Conservation (phyloP, 2,888 invertebrate species). For the Neoaliturus tenellus region DNA sequence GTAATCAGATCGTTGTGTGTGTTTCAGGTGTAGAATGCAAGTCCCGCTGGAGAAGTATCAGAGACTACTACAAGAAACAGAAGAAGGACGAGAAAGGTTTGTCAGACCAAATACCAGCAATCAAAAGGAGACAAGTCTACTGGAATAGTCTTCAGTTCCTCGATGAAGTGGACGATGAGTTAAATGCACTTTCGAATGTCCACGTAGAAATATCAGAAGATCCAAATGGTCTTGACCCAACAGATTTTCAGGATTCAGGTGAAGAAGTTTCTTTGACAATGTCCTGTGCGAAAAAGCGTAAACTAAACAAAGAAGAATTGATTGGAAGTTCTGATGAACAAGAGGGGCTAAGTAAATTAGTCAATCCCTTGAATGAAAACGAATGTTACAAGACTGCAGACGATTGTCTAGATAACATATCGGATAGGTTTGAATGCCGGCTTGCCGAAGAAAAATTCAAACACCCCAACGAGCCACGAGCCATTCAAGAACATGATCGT, state of each 20-base stretch:
- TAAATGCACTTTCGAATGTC: not conserved
- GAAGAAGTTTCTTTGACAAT: not conserved
- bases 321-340: not conserved
- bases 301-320: not conserved
- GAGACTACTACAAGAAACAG: slow-evolving; percentile 20
- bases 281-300: not conserved
- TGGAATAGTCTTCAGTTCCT: not conserved
- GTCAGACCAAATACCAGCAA: not conserved
- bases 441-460: not conserved
- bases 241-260: not conserved
- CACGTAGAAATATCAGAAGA: not conserved
- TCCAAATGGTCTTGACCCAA: not conserved
- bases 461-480: not conserved
- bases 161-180: not conserved
- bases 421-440: not conserved
- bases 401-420: not conserved
- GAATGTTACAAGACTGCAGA: not conserved
- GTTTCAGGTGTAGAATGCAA: not conserved
- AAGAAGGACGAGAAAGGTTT: not conserved
- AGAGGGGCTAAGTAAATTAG: too few species aligned
- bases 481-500: not conserved
- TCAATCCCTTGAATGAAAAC: not conserved
- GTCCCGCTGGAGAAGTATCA: slow-evolving; percentile 10
- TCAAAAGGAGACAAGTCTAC: not conserved
- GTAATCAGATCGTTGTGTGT: not conserved